Percentiles rank a stretch among this genome's conserved stretches.
phyloP scores from a whole-genome alignment of 64 coral and sea anemone genomes.

The Acropora tenuis region DNA sequence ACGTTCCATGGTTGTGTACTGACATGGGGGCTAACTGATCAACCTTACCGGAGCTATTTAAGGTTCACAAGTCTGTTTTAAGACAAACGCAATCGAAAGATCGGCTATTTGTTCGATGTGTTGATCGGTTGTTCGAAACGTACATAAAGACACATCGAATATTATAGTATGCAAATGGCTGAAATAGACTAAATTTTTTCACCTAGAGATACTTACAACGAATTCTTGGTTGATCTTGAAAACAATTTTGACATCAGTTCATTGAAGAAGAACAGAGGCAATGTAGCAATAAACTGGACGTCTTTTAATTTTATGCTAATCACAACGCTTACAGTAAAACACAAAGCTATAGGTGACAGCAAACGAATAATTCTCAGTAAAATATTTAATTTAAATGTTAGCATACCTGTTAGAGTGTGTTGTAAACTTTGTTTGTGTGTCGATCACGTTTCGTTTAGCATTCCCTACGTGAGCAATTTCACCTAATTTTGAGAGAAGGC shows the following conservation, averaged over 20 bases:
- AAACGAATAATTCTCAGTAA: background rate
- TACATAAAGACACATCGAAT: background rate
- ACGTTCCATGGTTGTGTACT: constrained; percentile 33
- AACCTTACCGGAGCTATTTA: background rate
- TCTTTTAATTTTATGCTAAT: constrained; percentile 7
- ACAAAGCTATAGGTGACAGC: background rate
- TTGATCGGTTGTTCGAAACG: constrained; percentile 20
- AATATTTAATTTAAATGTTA: background rate
- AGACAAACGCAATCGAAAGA: background rate
- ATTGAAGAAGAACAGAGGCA: background rate
- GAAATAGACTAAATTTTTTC: background rate
- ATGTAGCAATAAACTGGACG: background rate
- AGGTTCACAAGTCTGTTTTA: background rate
- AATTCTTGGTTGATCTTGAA: background rate
- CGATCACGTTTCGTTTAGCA: background rate
- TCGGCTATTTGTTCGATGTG: background rate
- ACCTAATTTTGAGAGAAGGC: background rate
- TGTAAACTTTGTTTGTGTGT: background rate
- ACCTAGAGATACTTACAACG: background rate
- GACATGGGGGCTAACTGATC: constrained; percentile 29
- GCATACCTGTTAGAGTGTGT: background rate
- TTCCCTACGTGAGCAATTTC: background rate
- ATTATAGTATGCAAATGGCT: background rate
- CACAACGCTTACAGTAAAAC: background rate
- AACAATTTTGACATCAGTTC: background rate